Base-by-base conservation (phyloP, 2,113 vertebrate species). In the Meleagris gallopavo region DNA sequence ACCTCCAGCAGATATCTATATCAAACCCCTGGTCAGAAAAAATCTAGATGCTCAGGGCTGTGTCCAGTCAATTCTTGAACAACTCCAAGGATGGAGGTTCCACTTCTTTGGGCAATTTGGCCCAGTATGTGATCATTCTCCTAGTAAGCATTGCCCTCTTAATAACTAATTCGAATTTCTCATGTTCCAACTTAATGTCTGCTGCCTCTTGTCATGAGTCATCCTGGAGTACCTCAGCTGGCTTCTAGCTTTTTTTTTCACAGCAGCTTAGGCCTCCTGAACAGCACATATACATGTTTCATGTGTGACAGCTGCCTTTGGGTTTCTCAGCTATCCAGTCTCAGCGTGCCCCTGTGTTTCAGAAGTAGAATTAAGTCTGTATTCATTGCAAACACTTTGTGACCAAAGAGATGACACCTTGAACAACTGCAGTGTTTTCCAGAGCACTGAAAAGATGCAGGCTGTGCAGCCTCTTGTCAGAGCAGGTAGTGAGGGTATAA, bases 141-240 rank as follows among this genome's bases (percentile, higher is more conserved):
- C 21, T 0, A 60, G 14, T 43, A 83, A 77, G n/a, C 2, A 2
- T 30, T 84, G 61, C 89, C 58, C 34, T 66, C 11, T 4, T 78
- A 74, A 8, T 66, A 71, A 14, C 36, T 62, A 71, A n/a, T 45
- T 3, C n/a, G 48, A 74, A 62, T 77, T 84, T 83, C 66, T 36
- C 0, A 0, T 27, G 3, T 70, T 67, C 27, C 45, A 48, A 7
- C 11, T 36, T 40, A 30, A 30, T 58, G 15, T 36, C 25, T 74
- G 7, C 61, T 83, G 22, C 30, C 29, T 83, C 80, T 58, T 77
- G 45, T 77, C 30, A 27, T 65, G 54, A 69, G 58, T 72, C 43
- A 69, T 60, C 38, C 4, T 3, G 30, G 65, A 74, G n/a, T 66
- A 57, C 9, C 19, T 12, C 22, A 70, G 5, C 9, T 73, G 34